phyloP scores from a whole-genome alignment of 2,888 invertebrate genomes.

The Biston betularia region DNA sequence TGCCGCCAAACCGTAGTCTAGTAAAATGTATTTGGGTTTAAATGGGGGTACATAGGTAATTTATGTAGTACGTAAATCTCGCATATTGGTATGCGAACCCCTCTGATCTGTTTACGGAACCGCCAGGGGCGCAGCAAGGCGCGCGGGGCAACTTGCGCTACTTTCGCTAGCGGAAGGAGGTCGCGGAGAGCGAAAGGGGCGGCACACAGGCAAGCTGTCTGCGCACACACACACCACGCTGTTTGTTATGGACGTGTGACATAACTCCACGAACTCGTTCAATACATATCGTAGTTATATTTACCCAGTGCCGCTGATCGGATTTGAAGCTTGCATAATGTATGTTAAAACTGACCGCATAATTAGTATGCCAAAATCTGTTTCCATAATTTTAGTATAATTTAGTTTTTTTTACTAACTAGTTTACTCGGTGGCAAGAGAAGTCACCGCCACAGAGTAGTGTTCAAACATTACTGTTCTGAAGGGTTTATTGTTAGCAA shows the following conservation, averaged over 20 bases:
- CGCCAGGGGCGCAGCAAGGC: constrained; percentile 9
- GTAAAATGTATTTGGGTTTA: too few species aligned
- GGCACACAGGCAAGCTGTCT: constrained; percentile 40
- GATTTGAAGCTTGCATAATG: constrained; percentile 14
- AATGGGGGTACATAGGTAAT: too few species aligned
- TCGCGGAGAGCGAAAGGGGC: constrained; percentile 62
- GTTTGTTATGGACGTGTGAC: constrained; percentile 29
- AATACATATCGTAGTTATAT: constrained; percentile 7
- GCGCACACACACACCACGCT: constrained; percentile 20
- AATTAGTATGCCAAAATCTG: constrained; percentile 17
- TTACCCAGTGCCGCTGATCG: constrained; percentile 5
- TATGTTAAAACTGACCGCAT: constrained; percentile 12
- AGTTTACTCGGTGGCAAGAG: too few species aligned
- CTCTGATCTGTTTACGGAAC: constrained; percentile 15
- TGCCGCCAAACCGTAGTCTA: too few species aligned
- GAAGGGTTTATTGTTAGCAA: too few species aligned
- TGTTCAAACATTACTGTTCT: too few species aligned
- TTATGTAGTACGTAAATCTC: too few species aligned
- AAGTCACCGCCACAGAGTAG: too few species aligned
- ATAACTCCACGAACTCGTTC: constrained; percentile 17
- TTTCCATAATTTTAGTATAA: constrained; percentile 14
- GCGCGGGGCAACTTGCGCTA: constrained; percentile 42
- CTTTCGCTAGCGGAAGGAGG: constrained; percentile 63
- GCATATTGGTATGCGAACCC: too few species aligned
- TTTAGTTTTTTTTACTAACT: not conserved